A percentile compares a stretch with the other conserved stretches of the same genome.
phyloP scores from a whole-genome alignment of 2,888 invertebrate genomes.

The Camponotus fellah region DNA sequence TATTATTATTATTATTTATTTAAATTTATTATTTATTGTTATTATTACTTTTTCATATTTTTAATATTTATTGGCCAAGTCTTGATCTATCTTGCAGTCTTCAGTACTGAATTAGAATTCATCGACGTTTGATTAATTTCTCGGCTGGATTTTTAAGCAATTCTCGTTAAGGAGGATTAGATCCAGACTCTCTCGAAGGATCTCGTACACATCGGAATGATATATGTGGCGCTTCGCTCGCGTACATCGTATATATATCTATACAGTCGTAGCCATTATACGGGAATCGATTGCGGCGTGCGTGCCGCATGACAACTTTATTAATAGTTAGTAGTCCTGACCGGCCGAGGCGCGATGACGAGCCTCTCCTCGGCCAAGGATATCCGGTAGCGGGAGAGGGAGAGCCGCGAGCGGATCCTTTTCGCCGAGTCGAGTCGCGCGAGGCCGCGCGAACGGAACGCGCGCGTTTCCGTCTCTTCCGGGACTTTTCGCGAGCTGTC shows the following conservation, averaged over 20 bases:
- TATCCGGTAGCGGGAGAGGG: conserved; percentile 63
- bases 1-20: neutral
- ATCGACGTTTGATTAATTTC: neutral
- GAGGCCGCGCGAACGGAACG: conserved; percentile 43
- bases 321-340: conserved; percentile 74
- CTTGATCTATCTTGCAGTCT: neutral
- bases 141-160: neutral
- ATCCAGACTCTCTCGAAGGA: neutral
- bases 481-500: neutral
- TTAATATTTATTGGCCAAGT: neutral
- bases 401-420: conserved; percentile 66
- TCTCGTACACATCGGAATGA: neutral
- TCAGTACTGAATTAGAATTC: neutral
- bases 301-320: conserved; percentile 73
- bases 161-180: neutral
- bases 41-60: neutral
- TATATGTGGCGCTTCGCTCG: conserved; percentile 53
- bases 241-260: conserved; percentile 32
- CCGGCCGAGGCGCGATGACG: conserved; percentile 52
- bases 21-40: neutral
- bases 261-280: conserved; percentile 35
- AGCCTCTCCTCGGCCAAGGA: conserved; percentile 65
- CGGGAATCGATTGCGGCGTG: conserved; percentile 76
- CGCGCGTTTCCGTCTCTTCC: conserved; percentile 23
- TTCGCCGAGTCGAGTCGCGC: conserved; percentile 21